phyloP scores from a whole-genome alignment of 92 coral and sea anemone genomes.

The Zoanthus sociatus region DNA sequence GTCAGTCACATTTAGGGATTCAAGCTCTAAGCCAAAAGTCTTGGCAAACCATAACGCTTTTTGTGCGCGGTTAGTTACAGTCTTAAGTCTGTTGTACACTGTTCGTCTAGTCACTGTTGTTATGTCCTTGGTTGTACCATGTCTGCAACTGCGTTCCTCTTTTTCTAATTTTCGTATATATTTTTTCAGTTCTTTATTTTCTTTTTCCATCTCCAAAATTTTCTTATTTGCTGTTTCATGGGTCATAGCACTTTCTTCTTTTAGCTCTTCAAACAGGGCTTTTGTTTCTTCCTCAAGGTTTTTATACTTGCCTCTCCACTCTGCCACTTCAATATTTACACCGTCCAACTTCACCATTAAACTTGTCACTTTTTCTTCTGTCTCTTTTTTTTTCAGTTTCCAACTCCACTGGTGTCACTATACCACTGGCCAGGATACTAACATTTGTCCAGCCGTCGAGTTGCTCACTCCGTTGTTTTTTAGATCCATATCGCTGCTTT shows the following conservation, averaged over 20 bases:
- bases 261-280: conserved; percentile 33
- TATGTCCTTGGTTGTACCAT: conserved; percentile 16
- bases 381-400: conserved; percentile 32
- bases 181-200: conserved; percentile 45
- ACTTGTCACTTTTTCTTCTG: conserved; percentile 2
- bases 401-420: conserved; percentile 34
- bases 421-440: conserved; percentile 42
- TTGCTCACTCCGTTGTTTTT: neutral
- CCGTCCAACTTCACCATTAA: conserved; percentile 18
- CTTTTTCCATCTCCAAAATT: conserved; percentile 13
- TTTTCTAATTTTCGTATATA: conserved; percentile 39
- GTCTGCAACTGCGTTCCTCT: conserved; percentile 2
- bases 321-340: conserved; percentile 40
- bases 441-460: conserved; percentile 31
- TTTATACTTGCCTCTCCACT: conserved; percentile 45
- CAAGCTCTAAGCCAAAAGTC: conserved; percentile 55
- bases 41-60: conserved; percentile 59
- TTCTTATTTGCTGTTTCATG: conserved; percentile 10
- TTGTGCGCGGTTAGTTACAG: conserved; percentile 44
- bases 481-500: conserved; percentile 17
- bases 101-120: conserved; percentile 27
- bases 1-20: neutral
- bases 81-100: conserved; percentile 35
- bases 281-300: conserved; percentile 48
- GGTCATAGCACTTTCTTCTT: neutral